These are phyloP conservation scores for Prunella strophiata DNA, from an alignment of 2,797 vertebrate species.

Conservation along the genomic window DNA sequence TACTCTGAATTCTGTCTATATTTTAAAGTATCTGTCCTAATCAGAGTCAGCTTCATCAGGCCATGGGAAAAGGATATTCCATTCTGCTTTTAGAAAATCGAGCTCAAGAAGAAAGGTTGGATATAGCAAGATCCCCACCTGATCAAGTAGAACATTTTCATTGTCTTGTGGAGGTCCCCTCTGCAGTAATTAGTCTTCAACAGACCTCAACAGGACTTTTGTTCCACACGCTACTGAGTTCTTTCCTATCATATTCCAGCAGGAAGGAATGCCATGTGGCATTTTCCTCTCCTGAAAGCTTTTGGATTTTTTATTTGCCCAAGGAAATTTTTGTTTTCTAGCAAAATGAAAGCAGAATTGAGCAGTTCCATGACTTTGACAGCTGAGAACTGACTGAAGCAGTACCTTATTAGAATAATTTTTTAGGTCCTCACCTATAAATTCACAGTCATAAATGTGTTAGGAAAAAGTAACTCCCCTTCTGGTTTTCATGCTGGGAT, in stretches of 20 bases:
- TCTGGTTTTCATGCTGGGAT: neutral
- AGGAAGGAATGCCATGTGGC: neutral
- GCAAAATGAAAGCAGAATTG: neutral
- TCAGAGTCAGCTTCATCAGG: neutral
- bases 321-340: neutral
- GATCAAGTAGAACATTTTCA: neutral
- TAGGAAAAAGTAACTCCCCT: neutral
- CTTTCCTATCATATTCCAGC: neutral
- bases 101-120: neutral
- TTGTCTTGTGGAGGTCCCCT: neutral
- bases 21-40: neutral
- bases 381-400: neutral
- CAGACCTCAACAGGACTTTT: neutral
- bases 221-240: neutral
- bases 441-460: neutral
- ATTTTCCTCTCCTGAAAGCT: neutral
- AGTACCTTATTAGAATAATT: neutral
- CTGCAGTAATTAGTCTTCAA: neutral
- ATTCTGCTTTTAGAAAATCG: neutral
- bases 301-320: neutral
- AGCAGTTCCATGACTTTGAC: neutral
- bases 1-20: neutral
- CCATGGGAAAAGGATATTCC: neutral
- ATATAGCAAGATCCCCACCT: neutral
- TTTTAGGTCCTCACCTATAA: neutral